Evolutionary conservation across 1,140 invertebrate genomes (phyloP).

Genomic region (Macrotrachela quadricornifera): DNA sequence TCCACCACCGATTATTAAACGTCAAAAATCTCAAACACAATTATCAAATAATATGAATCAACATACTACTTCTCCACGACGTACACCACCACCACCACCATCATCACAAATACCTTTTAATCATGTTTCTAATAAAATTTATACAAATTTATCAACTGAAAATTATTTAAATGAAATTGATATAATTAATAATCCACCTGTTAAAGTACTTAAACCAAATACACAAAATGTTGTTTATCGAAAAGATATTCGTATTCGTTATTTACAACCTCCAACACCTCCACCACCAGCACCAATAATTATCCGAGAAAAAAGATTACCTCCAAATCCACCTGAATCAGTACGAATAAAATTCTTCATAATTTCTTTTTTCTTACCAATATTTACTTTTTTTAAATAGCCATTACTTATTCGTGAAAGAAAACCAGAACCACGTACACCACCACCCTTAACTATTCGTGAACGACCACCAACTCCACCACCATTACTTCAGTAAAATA

Average conservation of each 20-base stretch:
- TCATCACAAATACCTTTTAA: too few relatives aligned
- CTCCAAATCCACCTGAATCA: background rate
- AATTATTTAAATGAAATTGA: too few relatives aligned
- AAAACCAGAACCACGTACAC: constrained; percentile 2
- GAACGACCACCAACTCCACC: constrained; percentile 7
- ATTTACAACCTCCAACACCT: constrained; percentile 7
- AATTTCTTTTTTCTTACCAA: too few relatives aligned
- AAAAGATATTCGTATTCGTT: constrained; percentile 3
- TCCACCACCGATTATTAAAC: too few relatives aligned
- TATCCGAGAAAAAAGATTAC: constrained; percentile 2
- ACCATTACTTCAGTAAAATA: background rate
- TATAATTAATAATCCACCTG: background rate
- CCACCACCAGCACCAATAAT: constrained; percentile 8
- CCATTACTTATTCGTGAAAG: background rate
- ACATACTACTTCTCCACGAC: too few relatives aligned
- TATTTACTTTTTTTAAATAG: background rate
- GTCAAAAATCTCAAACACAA: too few relatives aligned
- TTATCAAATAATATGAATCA: too few relatives aligned
- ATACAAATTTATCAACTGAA: too few relatives aligned
- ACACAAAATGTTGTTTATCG: constrained; percentile 7
- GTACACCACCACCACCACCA: too few relatives aligned
- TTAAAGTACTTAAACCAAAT: constrained; percentile 3
- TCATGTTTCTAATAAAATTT: too few relatives aligned
- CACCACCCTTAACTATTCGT: constrained; percentile 7
- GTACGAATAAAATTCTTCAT: background rate